Conservation (phyloP, 1,140 invertebrate species). For the Hylaeus volcanicus region DNA sequence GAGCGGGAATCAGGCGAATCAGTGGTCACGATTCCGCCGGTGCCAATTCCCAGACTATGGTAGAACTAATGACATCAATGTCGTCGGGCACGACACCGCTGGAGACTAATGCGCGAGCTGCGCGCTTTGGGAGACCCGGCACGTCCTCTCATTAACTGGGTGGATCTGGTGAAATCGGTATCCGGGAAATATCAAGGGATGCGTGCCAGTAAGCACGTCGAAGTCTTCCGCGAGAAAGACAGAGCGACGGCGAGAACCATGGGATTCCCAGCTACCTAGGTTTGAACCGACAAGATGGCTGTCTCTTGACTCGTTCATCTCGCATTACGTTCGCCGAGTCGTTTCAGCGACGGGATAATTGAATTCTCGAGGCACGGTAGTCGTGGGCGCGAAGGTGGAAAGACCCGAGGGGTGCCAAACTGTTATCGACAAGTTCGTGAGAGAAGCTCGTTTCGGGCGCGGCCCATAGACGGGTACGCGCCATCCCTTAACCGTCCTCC, state of each 20-base stretch:
- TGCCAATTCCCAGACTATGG: too few relatives aligned
- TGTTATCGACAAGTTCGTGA: slow-evolving; percentile 70
- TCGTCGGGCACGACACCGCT: not conserved
- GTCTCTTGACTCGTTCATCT: slow-evolving; percentile 51
- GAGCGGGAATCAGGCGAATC: too few relatives aligned
- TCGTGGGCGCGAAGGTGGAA: slow-evolving; percentile 61
- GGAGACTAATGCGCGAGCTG: not conserved
- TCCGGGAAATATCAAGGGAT: slow-evolving; percentile 12
- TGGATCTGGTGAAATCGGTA: not conserved
- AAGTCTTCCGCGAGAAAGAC: slow-evolving; percentile 7
- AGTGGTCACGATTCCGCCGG: too few relatives aligned
- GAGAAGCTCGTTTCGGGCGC: slow-evolving; percentile 50
- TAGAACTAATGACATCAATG: not conserved
- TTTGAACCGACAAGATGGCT: slow-evolving; percentile 37
- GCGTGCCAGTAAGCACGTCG: slow-evolving; percentile 11
- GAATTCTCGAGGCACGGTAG: slow-evolving; percentile 65
- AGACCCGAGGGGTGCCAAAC: slow-evolving; percentile 63
- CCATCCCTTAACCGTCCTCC: not conserved
- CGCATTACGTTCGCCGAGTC: slow-evolving; percentile 59
- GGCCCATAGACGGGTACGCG: not conserved
- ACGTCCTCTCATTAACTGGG: not conserved
- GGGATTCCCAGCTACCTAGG: slow-evolving; percentile 9
- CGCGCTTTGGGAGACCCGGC: not conserved
- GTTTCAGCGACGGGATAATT: slow-evolving; percentile 66
- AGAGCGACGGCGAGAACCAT: not conserved